A percentile compares a stretch with the other conserved stretches of the same genome.
These are phyloP conservation scores for Apodemia hepburni DNA, from an alignment of 2,888 invertebrate species.

Conservation along the genomic window DNA sequence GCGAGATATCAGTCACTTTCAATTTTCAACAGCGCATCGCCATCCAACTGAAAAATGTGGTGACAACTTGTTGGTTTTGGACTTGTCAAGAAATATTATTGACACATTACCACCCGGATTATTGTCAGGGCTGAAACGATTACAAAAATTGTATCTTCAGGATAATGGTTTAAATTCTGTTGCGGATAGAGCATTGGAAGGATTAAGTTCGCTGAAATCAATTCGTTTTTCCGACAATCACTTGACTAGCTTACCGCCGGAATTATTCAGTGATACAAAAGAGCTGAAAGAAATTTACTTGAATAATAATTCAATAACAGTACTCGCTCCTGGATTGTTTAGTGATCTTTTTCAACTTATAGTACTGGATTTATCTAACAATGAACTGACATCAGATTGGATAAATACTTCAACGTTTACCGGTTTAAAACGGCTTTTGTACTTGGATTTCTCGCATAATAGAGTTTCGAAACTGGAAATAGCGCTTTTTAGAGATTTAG, in stretches of 20 bases:
- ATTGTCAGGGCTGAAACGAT: slow-evolving; percentile 84
- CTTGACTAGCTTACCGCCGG: slow-evolving; percentile 89
- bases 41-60: slow-evolving; percentile 84
- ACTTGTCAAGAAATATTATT: slow-evolving; percentile 89
- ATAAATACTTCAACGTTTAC: slow-evolving; percentile 90
- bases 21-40: slow-evolving; percentile 81
- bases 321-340: slow-evolving; percentile 89
- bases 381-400: slow-evolving; percentile 91
- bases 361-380: slow-evolving; percentile 88
- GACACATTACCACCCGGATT: slow-evolving; percentile 86
- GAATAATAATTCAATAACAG: slow-evolving; percentile 90
- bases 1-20: slow-evolving; percentile 86
- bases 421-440: slow-evolving; percentile 87
- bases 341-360: slow-evolving; percentile 87
- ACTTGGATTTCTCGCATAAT: slow-evolving; percentile 89
- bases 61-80: slow-evolving; percentile 84
- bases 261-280: slow-evolving; percentile 88
- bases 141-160: slow-evolving; percentile 88
- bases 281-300: slow-evolving; percentile 90
- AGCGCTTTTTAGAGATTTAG: slow-evolving; percentile 87
- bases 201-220: slow-evolving; percentile 85
- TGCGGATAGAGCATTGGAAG: slow-evolving; percentile 89
- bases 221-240: slow-evolving; percentile 91
- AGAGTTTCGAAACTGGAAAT: slow-evolving; percentile 87
- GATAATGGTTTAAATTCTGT: slow-evolving; percentile 88